Evolutionary conservation across 2,797 vertebrate species (phyloP).

Genomic region (Squalus acanthias): DNA sequence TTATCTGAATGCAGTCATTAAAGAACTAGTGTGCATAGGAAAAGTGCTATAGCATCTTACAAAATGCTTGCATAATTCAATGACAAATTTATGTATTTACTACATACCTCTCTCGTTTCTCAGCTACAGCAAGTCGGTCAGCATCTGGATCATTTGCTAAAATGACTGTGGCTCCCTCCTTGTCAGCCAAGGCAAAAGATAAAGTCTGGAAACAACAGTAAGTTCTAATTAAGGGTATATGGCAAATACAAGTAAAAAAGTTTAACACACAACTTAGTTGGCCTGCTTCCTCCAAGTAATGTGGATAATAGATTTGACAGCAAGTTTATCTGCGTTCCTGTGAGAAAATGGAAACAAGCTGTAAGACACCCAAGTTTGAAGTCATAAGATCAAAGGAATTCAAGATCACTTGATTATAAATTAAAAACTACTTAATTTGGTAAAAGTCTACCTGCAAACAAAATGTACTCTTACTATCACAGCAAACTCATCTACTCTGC

Average conservation of each 20-base stretch:
- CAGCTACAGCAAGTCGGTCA: slow-evolving; percentile 86
- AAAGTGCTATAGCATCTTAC: neutral
- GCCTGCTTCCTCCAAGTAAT: neutral
- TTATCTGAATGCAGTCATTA: neutral
- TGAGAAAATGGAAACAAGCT: neutral
- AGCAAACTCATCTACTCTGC: neutral
- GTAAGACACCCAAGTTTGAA: neutral
- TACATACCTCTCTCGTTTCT: slow-evolving; percentile 78
- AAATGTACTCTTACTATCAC: neutral
- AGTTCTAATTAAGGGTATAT: slow-evolving; percentile 32
- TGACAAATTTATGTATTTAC: slow-evolving; percentile 3
- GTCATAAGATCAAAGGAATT: neutral
- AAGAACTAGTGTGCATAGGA: neutral
- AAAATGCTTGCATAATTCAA: neutral
- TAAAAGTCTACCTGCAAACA: neutral
- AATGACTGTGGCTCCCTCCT: slow-evolving; percentile 72
- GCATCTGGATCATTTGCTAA: slow-evolving; percentile 95
- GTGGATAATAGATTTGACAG: neutral
- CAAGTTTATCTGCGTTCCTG: neutral
- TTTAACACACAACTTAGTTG: neutral
- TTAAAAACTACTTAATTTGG: neutral
- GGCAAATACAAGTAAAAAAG: slow-evolving; percentile 12
- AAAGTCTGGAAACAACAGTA: slow-evolving; percentile 68
- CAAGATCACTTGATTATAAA: neutral
- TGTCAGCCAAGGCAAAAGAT: slow-evolving; percentile 85